Evolutionary conservation across 1,140 invertebrate species (phyloP).

Genomic region (Octopus bimaculoides): DNA sequence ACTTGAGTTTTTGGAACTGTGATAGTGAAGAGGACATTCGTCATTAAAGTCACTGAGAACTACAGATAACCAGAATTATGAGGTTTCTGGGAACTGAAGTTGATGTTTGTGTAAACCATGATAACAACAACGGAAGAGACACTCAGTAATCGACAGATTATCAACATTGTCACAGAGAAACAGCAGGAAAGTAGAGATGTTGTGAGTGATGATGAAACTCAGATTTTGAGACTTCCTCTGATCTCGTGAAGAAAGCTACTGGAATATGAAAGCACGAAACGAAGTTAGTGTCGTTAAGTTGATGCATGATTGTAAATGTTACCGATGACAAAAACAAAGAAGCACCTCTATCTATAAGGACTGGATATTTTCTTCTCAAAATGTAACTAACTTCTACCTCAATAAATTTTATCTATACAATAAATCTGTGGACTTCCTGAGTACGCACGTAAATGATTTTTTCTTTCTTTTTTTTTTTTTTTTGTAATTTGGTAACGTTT

Average conservation of each 20-base stretch:
- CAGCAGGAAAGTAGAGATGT: not conserved
- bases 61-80: no score
- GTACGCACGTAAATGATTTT: conserved; percentile 1
- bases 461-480: not conserved
- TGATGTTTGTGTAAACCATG: not conserved
- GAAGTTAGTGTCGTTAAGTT: not conserved
- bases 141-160: not conserved
- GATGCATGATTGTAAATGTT: not conserved
- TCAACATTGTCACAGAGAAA: not conserved
- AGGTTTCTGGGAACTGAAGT: no score
- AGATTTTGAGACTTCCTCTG: not conserved
- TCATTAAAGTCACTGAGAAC: no score
- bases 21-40: no score
- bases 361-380: not conserved
- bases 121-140: not conserved
- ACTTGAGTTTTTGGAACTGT: no score
- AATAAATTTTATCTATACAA: not conserved
- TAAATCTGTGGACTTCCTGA: not conserved
- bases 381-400: not conserved
- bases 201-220: not conserved
- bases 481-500: not conserved
- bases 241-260: not conserved
- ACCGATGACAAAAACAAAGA: not conserved
- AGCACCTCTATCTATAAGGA: not conserved
- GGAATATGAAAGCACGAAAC: not conserved